Evolutionary conservation across 2,113 vertebrate species (phyloP).

Genomic region (Axis porcinus): DNA sequence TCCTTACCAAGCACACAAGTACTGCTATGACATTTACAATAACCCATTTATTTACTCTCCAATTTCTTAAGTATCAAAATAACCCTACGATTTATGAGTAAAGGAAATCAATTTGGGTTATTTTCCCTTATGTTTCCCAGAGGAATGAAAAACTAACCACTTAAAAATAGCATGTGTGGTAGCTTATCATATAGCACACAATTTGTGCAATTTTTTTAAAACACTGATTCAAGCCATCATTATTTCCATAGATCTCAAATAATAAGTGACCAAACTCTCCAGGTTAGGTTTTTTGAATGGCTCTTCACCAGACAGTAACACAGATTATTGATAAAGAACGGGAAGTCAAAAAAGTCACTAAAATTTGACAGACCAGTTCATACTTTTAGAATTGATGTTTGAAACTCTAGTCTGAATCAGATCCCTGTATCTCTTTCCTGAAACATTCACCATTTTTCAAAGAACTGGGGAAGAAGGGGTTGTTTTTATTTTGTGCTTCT

Average conservation of each 20-base stretch:
- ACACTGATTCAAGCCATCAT: slow-evolving; percentile 43
- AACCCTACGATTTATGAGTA: slow-evolving; percentile 28
- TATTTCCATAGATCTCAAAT: slow-evolving; percentile 61
- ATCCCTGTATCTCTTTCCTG: neutral
- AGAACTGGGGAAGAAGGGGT: neutral
- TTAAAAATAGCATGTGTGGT: slow-evolving; percentile 56
- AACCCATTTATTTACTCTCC: slow-evolving; percentile 17
- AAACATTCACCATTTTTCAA: neutral
- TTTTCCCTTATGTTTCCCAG: slow-evolving; percentile 51
- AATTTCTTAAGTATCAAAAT: slow-evolving; percentile 25
- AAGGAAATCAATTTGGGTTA: slow-evolving; percentile 28
- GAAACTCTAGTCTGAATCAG: neutral
- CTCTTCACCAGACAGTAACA: neutral
- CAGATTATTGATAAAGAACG: neutral
- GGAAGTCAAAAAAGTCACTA: neutral
- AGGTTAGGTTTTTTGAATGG: neutral
- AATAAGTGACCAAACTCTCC: slow-evolving; percentile 21
- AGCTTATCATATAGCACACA: slow-evolving; percentile 42
- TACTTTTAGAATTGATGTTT: neutral
- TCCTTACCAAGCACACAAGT: neutral
- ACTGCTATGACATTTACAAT: neutral
- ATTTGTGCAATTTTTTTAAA: neutral
- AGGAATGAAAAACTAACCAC: slow-evolving; percentile 50
- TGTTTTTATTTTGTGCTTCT: neutral
- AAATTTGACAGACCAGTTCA: neutral